These are phyloP conservation scores for Scopus umbretta DNA, from an alignment of 2,113 vertebrate species.

Conservation along the genomic window DNA sequence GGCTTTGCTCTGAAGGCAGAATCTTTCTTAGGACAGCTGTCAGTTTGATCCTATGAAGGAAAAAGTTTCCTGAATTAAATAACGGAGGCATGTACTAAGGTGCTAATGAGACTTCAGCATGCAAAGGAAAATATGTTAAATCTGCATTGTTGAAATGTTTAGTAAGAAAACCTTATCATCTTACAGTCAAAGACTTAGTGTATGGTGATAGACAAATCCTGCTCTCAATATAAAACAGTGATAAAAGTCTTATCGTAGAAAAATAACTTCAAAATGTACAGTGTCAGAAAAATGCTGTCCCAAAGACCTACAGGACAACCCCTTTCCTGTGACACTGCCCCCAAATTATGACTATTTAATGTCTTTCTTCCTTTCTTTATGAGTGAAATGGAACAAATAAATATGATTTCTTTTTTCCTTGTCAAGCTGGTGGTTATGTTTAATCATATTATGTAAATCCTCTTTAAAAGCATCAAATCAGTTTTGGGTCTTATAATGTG, in stretches of 20 bases:
- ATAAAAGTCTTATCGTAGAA: background rate
- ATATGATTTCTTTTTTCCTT: background rate
- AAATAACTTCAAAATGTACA: background rate
- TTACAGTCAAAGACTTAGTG: background rate
- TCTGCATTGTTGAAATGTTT: background rate
- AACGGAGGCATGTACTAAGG: background rate
- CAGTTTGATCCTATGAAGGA: background rate
- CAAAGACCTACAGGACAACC: background rate
- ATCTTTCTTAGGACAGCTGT: background rate
- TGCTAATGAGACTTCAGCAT: background rate
- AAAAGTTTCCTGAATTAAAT: background rate
- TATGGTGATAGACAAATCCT: background rate
- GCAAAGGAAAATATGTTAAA: background rate
- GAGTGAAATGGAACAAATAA: conserved; percentile 17
- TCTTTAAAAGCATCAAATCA: conserved; percentile 35
- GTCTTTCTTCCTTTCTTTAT: background rate
- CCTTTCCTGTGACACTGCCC: background rate
- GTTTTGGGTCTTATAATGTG: background rate
- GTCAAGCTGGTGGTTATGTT: background rate
- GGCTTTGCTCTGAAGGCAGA: background rate
- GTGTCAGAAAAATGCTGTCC: background rate
- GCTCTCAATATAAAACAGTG: background rate
- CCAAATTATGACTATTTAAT: background rate
- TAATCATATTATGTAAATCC: conserved; percentile 55
- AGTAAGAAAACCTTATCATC: background rate